Conservation (phyloP, 2,113 vertebrate species). For the Python bivittatus region DNA sequence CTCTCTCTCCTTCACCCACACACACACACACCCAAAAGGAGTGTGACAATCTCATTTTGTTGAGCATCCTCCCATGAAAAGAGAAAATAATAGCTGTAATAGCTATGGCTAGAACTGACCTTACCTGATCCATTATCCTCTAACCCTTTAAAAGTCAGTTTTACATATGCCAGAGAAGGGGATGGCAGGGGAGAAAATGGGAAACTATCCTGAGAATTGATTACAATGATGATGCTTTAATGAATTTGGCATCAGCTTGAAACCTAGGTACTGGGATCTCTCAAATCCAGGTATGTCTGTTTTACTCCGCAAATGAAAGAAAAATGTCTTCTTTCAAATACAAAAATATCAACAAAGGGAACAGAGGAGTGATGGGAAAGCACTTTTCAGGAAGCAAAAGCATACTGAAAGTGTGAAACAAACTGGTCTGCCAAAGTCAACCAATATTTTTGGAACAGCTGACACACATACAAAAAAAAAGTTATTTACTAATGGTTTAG, state of each 20-base stretch:
- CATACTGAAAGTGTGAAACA: slow-evolving; percentile 30
- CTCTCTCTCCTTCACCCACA: slow-evolving; percentile 55
- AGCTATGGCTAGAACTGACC: slow-evolving; percentile 77
- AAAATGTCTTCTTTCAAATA: slow-evolving; percentile 51
- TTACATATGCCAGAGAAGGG: slow-evolving; percentile 75
- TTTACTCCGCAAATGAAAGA: slow-evolving; percentile 42
- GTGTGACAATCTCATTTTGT: slow-evolving; percentile 86
- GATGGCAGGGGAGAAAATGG: slow-evolving; percentile 62
- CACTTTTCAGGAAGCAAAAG: slow-evolving; percentile 51
- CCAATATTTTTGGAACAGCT: slow-evolving; percentile 74
- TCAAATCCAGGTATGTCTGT: slow-evolving; percentile 45
- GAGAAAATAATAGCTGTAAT: slow-evolving; percentile 81
- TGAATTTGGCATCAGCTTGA: slow-evolving; percentile 72
- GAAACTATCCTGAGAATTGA: slow-evolving; percentile 64
- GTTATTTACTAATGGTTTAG: slow-evolving; percentile 77
- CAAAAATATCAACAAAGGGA: slow-evolving; percentile 35
- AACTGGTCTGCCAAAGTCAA: slow-evolving; percentile 67
- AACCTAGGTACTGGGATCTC: slow-evolving; percentile 70
- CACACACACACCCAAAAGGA: slow-evolving; percentile 70
- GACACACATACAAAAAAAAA: slow-evolving; percentile 50
- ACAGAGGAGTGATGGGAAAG: slow-evolving; percentile 13
- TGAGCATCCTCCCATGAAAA: slow-evolving; percentile 83
- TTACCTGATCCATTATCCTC: slow-evolving; percentile 82
- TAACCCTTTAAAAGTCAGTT: slow-evolving; percentile 83
- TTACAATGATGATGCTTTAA: slow-evolving; percentile 77